Base-by-base conservation (phyloP, 2,888 invertebrate species). In the Caenorhabditis sulstoni region DNA sequence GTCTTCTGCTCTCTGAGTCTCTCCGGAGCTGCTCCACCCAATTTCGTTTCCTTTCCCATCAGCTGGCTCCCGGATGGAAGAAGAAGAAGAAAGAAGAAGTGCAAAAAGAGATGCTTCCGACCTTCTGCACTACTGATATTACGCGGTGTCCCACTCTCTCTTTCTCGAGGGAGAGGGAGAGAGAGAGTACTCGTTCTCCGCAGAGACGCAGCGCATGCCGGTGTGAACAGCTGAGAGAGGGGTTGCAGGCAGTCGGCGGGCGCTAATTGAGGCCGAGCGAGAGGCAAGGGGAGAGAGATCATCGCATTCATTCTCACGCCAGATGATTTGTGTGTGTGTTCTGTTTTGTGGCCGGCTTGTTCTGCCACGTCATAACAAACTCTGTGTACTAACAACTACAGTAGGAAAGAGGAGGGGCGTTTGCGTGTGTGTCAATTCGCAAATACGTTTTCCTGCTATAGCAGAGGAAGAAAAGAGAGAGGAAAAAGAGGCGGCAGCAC, bases 241-340 rank as follows among this genome's bases (percentile, higher is more conserved):
- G 35, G 49, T 20, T 47, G 61, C 37, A 49, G 62, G 62, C 71
- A 71, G 71, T 55, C 73, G 64, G 73, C 58, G 57, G 73, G 50
- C 73, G 73, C 73, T 73, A 73, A 73, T 73, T 73, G 73, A 73
- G 64, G 73, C 55, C 62, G 71, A 71, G 61, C 39, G 29, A 29
- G 11, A 22, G 23, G 20, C 23, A 22, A 7, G 12, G 14, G 22
- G 23, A 71, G 47, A 62, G 47, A 71, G 71, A 71, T 71, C 50
- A 71, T 71, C 62, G 62, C 55, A 62, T 62, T 62, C 71, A 57
- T 67, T 67, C 58, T 49, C 71, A 70, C 70, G 61, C 61, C 61
- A 71, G 71, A 64, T 71, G 62, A 71, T 62, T 71, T 62, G 55
- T 61, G 70, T 62, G 45, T 61, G 18, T 50, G 37, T 49, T 49